These are phyloP conservation scores for Neotoma lepida DNA, from an alignment of 2,113 vertebrate genomes.

Conservation along the genomic window DNA sequence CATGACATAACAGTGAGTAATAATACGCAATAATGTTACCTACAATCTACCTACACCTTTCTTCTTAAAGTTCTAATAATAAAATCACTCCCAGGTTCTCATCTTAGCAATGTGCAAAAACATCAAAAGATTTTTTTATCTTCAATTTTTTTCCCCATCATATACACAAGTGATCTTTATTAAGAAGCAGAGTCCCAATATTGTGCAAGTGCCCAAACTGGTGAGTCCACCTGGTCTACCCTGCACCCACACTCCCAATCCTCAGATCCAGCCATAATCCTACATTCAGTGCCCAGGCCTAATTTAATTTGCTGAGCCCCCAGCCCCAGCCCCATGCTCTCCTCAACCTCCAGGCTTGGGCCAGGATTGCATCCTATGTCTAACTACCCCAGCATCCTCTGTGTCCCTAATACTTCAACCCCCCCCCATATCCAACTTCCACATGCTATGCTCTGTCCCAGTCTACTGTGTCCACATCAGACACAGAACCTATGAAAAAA, in stretches of 20 bases:
- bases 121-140: neutral
- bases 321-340: neutral
- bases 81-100: neutral
- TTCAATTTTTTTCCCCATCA: neutral
- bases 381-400: neutral
- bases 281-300: neutral
- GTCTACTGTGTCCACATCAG: neutral
- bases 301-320: neutral
- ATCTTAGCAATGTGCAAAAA: neutral
- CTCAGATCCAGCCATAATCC: neutral
- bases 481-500: neutral
- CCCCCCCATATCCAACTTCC: neutral
- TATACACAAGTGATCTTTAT: neutral
- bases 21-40: neutral
- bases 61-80: slow-evolving; percentile 6
- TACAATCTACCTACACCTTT: neutral
- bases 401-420: neutral
- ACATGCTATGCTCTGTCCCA: neutral
- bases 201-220: neutral
- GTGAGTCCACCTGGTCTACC: neutral
- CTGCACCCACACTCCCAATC: neutral
- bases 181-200: neutral
- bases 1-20: neutral
- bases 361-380: neutral
- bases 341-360: neutral